A percentile compares a stretch with the other conserved stretches of the same genome.
Conservation (phyloP, 2,113 vertebrate genomes). For the Chrysemys picta region DNA sequence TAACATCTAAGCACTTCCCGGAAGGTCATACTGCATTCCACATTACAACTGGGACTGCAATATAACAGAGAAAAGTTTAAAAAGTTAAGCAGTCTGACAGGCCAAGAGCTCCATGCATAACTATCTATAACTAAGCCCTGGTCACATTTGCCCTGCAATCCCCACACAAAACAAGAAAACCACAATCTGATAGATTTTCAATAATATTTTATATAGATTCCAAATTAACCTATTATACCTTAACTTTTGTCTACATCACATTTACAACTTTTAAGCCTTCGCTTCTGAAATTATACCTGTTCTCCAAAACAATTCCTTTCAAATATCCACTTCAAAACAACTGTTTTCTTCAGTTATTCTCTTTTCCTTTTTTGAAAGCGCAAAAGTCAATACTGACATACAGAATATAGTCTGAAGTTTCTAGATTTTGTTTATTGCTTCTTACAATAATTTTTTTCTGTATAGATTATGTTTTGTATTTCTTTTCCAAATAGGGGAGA, state of each 20-base stretch:
- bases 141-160: constrained; percentile 71
- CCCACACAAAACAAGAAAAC: background rate
- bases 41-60: constrained; percentile 81
- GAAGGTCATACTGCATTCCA: constrained; percentile 85
- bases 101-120: constrained; percentile 75
- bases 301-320: background rate
- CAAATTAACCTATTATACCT: background rate
- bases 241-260: background rate
- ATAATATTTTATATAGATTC: background rate
- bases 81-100: constrained; percentile 78
- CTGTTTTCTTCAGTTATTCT: background rate
- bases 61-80: constrained; percentile 77
- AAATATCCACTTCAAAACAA: background rate
- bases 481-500: background rate
- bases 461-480: background rate
- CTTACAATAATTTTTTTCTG: background rate
- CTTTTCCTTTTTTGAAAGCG: background rate
- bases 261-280: constrained; percentile 1
- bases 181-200: accelerated
- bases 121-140: constrained; percentile 64
- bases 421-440: background rate
- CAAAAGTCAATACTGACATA: background rate
- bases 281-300: background rate
- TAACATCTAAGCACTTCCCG: constrained; percentile 81
- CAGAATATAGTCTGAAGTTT: background rate